Conservation (phyloP, 2,113 vertebrate genomes). For the Petrocephalus zakoni region DNA sequence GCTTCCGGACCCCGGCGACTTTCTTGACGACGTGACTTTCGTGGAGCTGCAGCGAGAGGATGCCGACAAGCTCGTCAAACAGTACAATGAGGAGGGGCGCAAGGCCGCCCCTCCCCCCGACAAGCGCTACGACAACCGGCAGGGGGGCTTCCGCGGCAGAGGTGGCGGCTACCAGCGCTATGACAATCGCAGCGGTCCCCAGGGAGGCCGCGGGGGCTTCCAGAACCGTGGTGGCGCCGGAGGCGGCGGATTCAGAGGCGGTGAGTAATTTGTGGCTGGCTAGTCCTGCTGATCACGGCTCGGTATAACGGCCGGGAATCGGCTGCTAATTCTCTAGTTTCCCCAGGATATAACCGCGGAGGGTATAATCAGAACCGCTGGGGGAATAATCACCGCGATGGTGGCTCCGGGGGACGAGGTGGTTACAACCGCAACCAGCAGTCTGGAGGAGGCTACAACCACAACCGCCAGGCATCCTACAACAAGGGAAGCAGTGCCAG, state of each 20-base stretch:
- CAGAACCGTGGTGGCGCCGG: constrained; percentile 64
- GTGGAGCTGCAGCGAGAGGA: constrained; percentile 74
- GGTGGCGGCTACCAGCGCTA: constrained; percentile 69
- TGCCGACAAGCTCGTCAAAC: constrained; percentile 71
- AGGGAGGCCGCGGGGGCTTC: constrained; percentile 51
- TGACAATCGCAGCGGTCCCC: constrained; percentile 69
- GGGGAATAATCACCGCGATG: constrained; percentile 70
- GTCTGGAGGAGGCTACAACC: constrained; percentile 59
- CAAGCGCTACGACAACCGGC: constrained; percentile 80
- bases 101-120: constrained; percentile 79
- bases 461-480: constrained; percentile 53
- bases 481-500: constrained; percentile 37
- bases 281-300: neutral
- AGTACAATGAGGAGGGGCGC: constrained; percentile 84
- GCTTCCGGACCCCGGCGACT: constrained; percentile 7
- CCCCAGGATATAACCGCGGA: constrained; percentile 72
- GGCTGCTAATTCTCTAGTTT: neutral
- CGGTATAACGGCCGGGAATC: neutral
- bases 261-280: constrained; percentile 11
- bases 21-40: constrained; percentile 56
- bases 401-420: constrained; percentile 61
- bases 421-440: constrained; percentile 71
- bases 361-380: constrained; percentile 77
- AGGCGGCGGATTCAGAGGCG: constrained; percentile 39
- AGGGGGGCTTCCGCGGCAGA: constrained; percentile 64